These are phyloP conservation scores for Callaeas wilsoni DNA, from an alignment of 2,113 vertebrate species.

Conservation along the genomic window DNA sequence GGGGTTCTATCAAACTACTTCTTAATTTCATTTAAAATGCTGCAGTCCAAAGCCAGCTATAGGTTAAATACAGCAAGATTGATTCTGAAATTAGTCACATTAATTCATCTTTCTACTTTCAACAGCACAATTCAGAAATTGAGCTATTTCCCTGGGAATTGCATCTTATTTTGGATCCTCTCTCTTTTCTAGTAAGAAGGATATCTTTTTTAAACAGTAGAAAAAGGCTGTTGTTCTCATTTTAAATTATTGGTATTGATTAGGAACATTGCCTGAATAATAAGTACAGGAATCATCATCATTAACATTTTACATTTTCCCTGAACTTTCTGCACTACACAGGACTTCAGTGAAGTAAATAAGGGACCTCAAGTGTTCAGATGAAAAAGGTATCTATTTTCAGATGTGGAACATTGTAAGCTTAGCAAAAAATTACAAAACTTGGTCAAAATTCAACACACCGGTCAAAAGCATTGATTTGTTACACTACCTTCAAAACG, in stretches of 20 bases:
- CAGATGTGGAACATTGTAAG: not conserved
- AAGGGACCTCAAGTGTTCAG: not conserved
- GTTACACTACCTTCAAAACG: not conserved
- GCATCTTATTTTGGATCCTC: not conserved
- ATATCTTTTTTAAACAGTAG: not conserved
- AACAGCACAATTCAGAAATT: not conserved
- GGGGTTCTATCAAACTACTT: not conserved
- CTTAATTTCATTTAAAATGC: not conserved
- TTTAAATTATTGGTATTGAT: not conserved
- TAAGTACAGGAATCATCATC: not conserved
- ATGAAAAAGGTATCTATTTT: not conserved
- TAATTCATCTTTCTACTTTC: not conserved
- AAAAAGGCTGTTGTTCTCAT: not conserved
- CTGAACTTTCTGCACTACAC: not conserved
- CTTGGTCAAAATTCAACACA: not conserved
- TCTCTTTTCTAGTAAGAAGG: not conserved
- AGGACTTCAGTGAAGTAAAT: not conserved
- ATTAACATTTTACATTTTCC: not conserved
- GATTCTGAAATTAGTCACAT: not conserved
- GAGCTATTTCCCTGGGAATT: not conserved
- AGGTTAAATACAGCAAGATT: not conserved
- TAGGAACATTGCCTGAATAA: not conserved
- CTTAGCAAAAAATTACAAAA: not conserved
- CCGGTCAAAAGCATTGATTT: not conserved
- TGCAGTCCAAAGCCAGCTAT: not conserved